Percentiles rank a stretch among this genome's conserved stretches.
Evolutionary conservation across 2,888 invertebrate species (phyloP).

Genomic region (Chouioia cunea): DNA sequence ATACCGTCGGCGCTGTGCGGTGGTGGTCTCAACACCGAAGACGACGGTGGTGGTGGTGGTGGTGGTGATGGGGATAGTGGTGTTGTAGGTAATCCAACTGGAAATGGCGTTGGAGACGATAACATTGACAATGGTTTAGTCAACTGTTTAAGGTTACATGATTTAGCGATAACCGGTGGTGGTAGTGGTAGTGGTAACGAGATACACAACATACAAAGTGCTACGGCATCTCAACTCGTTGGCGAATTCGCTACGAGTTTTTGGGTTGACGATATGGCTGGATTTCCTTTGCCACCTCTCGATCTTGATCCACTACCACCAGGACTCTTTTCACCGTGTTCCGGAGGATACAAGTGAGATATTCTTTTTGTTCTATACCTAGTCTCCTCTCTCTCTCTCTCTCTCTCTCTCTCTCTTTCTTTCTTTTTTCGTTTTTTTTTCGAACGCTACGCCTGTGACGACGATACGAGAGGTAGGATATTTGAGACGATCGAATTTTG

Average conservation of each 20-base stretch:
- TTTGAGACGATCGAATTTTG: too few relatives aligned
- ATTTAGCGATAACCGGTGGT: conserved; percentile 51
- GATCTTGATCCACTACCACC: conserved; percentile 90
- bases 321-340: conserved; percentile 88
- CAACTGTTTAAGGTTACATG: conserved; percentile 61
- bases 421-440: too few relatives aligned
- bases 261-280: conserved; percentile 87
- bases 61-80: conserved; percentile 31
- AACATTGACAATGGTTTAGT: conserved; percentile 37
- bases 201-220: conserved; percentile 9
- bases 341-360: conserved; percentile 81
- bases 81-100: neutral
- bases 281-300: conserved; percentile 84
- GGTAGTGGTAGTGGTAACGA: conserved; percentile 13
- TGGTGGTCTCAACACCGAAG: conserved; percentile 60
- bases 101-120: conserved; percentile 36
- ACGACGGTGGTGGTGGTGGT: conserved; percentile 35
- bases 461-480: too few relatives aligned
- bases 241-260: conserved; percentile 70
- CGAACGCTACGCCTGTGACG: too few relatives aligned
- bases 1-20: conserved; percentile 65
- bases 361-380: neutral
- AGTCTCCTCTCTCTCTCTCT: neutral
- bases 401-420: too few relatives aligned
- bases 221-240: conserved; percentile 56